Evolutionary conservation across 2,888 invertebrate species (phyloP).

Genomic region (Xestia ashworthii): DNA sequence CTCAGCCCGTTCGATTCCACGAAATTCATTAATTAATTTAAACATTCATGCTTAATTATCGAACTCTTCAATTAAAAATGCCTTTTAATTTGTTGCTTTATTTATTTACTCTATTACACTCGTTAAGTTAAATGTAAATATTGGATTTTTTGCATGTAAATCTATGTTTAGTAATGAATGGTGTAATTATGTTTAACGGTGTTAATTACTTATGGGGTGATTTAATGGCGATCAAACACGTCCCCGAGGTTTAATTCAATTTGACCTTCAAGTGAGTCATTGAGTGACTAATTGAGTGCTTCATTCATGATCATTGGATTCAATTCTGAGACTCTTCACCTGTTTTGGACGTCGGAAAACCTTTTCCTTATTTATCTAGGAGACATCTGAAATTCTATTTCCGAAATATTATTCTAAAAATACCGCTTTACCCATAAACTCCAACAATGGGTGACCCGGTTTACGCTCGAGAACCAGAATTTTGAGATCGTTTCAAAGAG

Average conservation of each 20-base stretch:
- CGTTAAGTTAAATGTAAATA: slow-evolving; percentile 77
- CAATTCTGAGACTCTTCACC: background rate
- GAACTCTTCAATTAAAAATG: slow-evolving; percentile 87
- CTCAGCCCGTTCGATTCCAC: slow-evolving; percentile 75
- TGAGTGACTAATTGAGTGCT: slow-evolving; percentile 22
- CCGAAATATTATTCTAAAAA: slow-evolving; percentile 23
- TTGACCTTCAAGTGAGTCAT: slow-evolving; percentile 52
- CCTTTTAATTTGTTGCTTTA: slow-evolving; percentile 87
- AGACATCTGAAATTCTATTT: slow-evolving; percentile 1
- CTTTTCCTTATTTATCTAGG: background rate
- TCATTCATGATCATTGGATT: slow-evolving; percentile 16
- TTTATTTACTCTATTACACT: slow-evolving; percentile 78
- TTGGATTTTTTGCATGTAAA: slow-evolving; percentile 71
- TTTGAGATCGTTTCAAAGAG: slow-evolving; percentile 48
- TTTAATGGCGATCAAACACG: slow-evolving; percentile 65
- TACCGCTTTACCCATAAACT: slow-evolving; percentile 10
- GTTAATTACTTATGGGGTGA: slow-evolving; percentile 68
- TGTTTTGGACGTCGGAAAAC: background rate
- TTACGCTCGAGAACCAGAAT: slow-evolving; percentile 36
- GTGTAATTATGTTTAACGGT: slow-evolving; percentile 71
- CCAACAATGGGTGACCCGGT: slow-evolving; percentile 49
- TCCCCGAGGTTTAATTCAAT: slow-evolving; percentile 60
- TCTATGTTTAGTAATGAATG: slow-evolving; percentile 75
- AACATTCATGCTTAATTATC: slow-evolving; percentile 90
- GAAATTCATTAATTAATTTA: slow-evolving; percentile 88